Evolutionary conservation across 2,888 invertebrate genomes (phyloP), one percentile per base, ranked within the genome.

Genomic region (Hydraecia micacea): DNA sequence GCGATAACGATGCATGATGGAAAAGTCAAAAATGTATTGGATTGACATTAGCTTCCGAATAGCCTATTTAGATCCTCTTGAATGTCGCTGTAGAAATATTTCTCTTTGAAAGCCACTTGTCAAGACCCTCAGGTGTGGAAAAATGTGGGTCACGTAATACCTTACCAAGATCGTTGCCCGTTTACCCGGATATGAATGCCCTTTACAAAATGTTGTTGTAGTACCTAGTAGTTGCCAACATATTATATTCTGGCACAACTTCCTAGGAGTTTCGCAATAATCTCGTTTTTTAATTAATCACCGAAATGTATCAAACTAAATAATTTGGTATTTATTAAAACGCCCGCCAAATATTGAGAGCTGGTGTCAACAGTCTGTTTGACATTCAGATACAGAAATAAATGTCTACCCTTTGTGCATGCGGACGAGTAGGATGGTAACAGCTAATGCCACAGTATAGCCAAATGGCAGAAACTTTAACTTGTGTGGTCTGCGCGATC

Each of bases 301-400:
- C 18, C n/a, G 21, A 39, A 39, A 15, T 25, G 15, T 15, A 11
- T 65, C 2, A 25, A 63, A 39, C 32, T 4, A 52, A 65, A 46
- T 46, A 39, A 60, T 72, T 68, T 42, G 6, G 8, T 60, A 39
- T 62, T 76, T 63, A 79, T 68, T 52, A 60, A 79, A 75, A 79
- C 52, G 63, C 55, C 46, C 62, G 82, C 73, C 75, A 73, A 87
- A 87, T 84, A 87, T 88, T 69, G 62, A 42, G 63, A 75, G 67
- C 66, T 75, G 66, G 78, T 80, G 85, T 87, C 84, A 85, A 82
- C 76, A 84, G 72, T 78, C 80, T 75, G 78, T n/a, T 77, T 87
- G 83, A 85, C 79, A 87, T 85, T 87, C 79, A 85, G 79, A 85
- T 87, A 88, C 83, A 88, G 86, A 86, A 87, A 88, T 88, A 88